Conservation (phyloP, 2,888 invertebrate species). For the Lamellibrachia satsuma region DNA sequence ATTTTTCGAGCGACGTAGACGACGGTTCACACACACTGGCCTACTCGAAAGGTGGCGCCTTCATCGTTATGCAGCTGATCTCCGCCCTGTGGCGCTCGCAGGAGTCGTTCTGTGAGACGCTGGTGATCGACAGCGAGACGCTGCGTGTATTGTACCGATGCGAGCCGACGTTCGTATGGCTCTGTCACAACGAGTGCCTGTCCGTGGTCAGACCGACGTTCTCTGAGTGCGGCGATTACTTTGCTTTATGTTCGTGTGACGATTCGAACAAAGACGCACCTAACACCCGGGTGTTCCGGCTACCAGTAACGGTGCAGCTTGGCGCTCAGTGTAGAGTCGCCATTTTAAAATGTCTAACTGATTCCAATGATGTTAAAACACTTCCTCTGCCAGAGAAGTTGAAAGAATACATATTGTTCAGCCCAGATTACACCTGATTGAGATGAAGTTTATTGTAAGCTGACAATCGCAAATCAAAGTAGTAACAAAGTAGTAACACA, state of each 20-base stretch:
- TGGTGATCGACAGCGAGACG: not conserved
- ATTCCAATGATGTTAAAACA: not conserved
- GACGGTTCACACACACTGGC: not conserved
- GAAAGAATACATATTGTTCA: not conserved
- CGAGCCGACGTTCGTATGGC: not conserved
- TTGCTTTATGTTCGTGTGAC: not conserved
- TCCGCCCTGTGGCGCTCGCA: not conserved
- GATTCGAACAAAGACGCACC: not conserved
- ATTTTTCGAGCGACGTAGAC: not conserved
- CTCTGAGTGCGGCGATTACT: not conserved
- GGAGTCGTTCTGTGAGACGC: not conserved
- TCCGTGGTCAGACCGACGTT: not conserved
- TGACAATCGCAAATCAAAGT: too few species aligned
- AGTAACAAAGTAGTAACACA: too few species aligned
- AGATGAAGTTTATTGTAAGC: not conserved
- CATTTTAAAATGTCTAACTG: not conserved
- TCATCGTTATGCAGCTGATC: not conserved
- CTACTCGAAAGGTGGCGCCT: constrained; percentile 7
- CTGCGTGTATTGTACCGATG: not conserved
- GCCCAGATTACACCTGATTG: not conserved
- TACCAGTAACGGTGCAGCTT: not conserved
- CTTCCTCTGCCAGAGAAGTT: constrained; percentile 8
- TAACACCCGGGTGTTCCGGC: not conserved
- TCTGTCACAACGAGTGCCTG: not conserved
- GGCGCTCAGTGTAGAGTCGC: not conserved